phyloP scores from a whole-genome alignment of 2,113 vertebrate genomes.

The Mormoops blainvillei region DNA sequence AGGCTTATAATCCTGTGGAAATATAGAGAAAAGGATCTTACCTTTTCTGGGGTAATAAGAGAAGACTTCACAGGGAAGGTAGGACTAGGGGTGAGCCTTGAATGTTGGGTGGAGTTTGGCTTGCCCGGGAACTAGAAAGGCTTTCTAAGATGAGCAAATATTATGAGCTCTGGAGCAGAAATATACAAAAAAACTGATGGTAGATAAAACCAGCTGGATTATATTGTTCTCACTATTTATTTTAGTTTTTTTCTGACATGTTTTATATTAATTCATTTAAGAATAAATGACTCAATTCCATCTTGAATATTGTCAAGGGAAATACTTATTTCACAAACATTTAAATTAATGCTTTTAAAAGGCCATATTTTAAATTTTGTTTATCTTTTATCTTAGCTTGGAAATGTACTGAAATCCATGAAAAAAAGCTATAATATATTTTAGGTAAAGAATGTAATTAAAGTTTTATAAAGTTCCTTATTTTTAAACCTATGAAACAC shows the following conservation, averaged over 20 bases:
- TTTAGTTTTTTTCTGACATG: not conserved
- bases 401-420: not conserved
- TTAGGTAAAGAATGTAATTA: not conserved
- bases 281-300: not conserved
- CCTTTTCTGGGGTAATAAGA: not conserved
- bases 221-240: not conserved
- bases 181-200: not conserved
- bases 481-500: not conserved
- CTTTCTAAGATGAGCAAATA: not conserved
- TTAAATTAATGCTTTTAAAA: not conserved
- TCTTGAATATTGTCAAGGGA: not conserved
- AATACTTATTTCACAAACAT: not conserved
- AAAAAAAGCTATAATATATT: not conserved
- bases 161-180: not conserved
- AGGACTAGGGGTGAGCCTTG: not conserved
- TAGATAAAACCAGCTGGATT: not conserved
- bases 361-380: not conserved
- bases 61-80: not conserved
- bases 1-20: not conserved
- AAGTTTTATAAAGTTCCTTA: not conserved
- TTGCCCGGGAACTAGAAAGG: not conserved
- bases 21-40: not conserved
- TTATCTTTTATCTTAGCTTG: not conserved
- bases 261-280: slow-evolving; percentile 12
- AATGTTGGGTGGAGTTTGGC: not conserved